Evolutionary conservation across 92 coral and sea anemone genomes (phyloP).

Genomic region (Scolanthus callimorphus): DNA sequence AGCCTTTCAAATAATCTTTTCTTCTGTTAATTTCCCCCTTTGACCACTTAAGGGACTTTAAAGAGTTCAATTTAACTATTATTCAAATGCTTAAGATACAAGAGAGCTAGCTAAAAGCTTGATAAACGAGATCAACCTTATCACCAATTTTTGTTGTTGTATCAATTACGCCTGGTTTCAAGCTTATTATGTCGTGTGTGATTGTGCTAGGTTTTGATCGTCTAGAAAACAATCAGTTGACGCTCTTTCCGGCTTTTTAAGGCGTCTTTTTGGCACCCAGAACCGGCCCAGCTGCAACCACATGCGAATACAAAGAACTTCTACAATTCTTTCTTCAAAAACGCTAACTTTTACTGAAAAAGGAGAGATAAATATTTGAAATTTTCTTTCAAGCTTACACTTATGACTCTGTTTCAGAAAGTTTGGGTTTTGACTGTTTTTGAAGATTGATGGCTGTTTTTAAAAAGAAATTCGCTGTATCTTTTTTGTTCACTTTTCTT

Average conservation of each 20-base stretch:
- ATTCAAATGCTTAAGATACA: constrained; percentile 23
- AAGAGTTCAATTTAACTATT: constrained; percentile 18
- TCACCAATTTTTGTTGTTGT: background rate
- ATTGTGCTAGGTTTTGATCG: background rate
- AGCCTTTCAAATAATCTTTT: background rate
- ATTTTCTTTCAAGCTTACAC: background rate
- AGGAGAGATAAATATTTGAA: background rate
- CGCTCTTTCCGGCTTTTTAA: constrained; percentile 61
- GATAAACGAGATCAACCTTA: constrained; percentile 4
- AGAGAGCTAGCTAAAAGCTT: constrained; percentile 37
- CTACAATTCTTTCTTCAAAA: background rate
- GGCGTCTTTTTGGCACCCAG: constrained; percentile 47
- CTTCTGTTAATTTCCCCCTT: background rate
- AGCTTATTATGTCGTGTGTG: constrained; percentile 1
- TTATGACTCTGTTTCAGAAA: too few species aligned
- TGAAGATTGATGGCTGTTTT: too few species aligned
- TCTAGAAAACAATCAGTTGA: background rate
- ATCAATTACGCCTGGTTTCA: constrained; percentile 3
- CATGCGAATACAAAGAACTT: constrained; percentile 11
- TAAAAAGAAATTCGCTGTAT: too few species aligned
- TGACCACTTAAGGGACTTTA: background rate
- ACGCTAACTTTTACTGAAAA: background rate
- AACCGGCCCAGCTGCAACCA: constrained; percentile 31
- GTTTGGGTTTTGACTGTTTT: too few species aligned
- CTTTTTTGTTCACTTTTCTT: too few species aligned